phyloP scores from a whole-genome alignment of 2,797 vertebrate species.

The Propithecus perrieri region DNA sequence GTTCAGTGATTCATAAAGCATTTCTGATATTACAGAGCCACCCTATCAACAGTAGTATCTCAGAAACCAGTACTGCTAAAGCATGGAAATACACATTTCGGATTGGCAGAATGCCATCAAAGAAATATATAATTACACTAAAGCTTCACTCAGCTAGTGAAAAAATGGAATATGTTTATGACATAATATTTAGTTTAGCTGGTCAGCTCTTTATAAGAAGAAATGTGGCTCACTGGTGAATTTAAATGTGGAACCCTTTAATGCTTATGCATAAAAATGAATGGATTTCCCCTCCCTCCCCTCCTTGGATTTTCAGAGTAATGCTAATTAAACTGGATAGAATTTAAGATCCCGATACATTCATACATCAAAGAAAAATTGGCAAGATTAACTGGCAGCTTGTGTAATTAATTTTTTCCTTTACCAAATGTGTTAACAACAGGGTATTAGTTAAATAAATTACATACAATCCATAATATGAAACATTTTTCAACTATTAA shows the following conservation, averaged over 20 bases:
- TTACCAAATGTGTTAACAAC: background rate
- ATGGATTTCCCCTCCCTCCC: background rate
- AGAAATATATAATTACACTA: background rate
- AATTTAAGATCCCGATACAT: background rate
- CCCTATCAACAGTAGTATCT: background rate
- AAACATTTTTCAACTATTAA: slow-evolving; percentile 9
- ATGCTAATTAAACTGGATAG: background rate
- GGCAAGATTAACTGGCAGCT: background rate
- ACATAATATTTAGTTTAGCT: slow-evolving; percentile 13
- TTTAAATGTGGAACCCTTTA: slow-evolving; percentile 18
- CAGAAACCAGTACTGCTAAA: background rate
- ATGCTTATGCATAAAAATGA: slow-evolving; percentile 8
- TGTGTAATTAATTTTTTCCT: slow-evolving; percentile 5
- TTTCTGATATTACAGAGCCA: background rate
- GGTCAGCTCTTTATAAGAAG: background rate
- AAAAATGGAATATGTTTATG: background rate
- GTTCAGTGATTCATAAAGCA: background rate
- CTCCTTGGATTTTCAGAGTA: background rate
- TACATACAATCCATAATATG: background rate
- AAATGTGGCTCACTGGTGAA: background rate
- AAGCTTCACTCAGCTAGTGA: background rate
- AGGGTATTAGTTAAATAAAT: background rate
- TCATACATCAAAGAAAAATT: slow-evolving; percentile 13
- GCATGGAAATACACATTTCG: background rate
- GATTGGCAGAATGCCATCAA: background rate